phyloP scores from a whole-genome alignment of 2,888 invertebrate species.

The Coelopa pilipes region DNA sequence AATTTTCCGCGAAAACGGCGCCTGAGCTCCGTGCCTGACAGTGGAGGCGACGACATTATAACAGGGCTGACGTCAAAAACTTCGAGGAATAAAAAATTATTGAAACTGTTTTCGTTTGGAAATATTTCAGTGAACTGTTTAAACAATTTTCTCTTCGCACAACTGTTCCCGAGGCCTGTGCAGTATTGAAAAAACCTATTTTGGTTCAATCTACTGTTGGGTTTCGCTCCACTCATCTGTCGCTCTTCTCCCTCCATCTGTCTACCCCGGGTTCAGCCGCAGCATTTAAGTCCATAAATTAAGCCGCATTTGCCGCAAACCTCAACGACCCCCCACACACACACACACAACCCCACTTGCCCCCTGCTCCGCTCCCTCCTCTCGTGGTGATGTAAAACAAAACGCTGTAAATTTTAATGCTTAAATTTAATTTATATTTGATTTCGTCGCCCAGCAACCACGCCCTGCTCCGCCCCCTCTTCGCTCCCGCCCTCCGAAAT shows the following conservation, averaged over 20 bases:
- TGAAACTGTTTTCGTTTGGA: neutral
- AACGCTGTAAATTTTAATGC: constrained; percentile 40
- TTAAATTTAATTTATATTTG: constrained; percentile 50
- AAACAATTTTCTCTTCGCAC: too few species aligned
- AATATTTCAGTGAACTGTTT: too few species aligned
- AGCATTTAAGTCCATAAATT: constrained; percentile 13
- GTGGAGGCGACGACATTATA: neutral
- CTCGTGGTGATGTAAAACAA: neutral
- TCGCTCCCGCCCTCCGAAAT: neutral
- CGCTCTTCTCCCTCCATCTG: neutral
- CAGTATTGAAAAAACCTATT: too few species aligned
- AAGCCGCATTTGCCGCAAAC: constrained; percentile 16
- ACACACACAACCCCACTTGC: neutral
- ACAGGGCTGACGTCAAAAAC: neutral
- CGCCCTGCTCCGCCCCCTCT: too few species aligned
- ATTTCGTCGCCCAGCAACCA: constrained; percentile 14
- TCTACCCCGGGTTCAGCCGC: neutral
- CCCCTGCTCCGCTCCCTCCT: neutral
- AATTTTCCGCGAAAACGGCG: neutral
- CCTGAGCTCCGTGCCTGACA: neutral
- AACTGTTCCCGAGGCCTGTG: too few species aligned
- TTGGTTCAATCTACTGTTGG: too few species aligned
- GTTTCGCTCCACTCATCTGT: too few species aligned
- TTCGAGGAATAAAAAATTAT: neutral
- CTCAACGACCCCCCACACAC: neutral